Base-by-base conservation (phyloP, 2,888 invertebrate species). In the Tricholauxania praeusta region DNA sequence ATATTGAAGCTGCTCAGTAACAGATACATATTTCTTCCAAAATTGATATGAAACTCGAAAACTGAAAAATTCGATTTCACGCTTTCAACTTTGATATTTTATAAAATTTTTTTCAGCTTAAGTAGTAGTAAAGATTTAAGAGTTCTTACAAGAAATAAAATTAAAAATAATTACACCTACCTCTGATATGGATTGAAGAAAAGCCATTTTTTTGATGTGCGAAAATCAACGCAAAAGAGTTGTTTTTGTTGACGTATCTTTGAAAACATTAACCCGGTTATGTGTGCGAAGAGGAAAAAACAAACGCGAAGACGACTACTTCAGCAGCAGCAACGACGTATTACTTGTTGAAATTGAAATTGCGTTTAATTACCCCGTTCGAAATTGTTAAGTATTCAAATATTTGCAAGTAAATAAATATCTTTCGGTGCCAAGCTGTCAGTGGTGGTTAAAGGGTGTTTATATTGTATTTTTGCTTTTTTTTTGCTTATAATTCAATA, bases 111-210 rank as follows among this genome's bases (percentile, higher is more conserved):
- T 39, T 39, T 39, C 39, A 39, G 39, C 39, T 39, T 1, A 39
- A 39, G 10, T 1, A 39, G 1, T 22, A 22, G 4, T 28, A 28
- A 28, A 28, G 28, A 28, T 28, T 28, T 28, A 28, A 28, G 28
- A 28, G 4, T 28, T 28, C 28, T 0, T 28, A 28, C 28, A 28
- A 3, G 28, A 3, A 28, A 39, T 39, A 8, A 22, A 59, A 59
- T 59, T 59, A 10, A n/a, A 17, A 12, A 0, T 17, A n/a, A 6
- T 15, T 4, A 47, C 12, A 72, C 65, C 17, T 76, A 78, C 77
- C 77, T 78, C 76, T 10, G 76, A 69, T 65, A 78, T 76, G 51
- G 77, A 65, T 65, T 67, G 72, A 32, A 78, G 74, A 68, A 78
- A 78, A 53, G 77, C 77, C 77, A 78, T 78, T 70, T 28, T 48